Conservation (phyloP, 2,888 invertebrate genomes). For the Harpalus rubripes region DNA sequence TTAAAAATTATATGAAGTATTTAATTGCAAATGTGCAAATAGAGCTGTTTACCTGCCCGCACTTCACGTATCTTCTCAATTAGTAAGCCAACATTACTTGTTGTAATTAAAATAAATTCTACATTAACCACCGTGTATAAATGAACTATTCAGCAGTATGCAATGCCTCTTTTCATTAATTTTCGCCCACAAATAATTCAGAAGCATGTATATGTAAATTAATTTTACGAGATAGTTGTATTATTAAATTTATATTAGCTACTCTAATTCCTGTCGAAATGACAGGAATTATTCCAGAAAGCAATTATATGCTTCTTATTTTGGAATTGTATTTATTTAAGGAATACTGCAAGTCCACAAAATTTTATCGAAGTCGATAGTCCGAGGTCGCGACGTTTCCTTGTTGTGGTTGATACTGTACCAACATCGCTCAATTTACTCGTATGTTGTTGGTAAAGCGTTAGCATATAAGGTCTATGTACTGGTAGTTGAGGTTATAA, state of each 20-base stretch:
- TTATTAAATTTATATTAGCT: no score
- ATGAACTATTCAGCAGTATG: neutral
- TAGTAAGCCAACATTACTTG: neutral
- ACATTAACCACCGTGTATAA: neutral
- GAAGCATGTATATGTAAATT: neutral
- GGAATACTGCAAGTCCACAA: no score
- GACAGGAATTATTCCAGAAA: no score
- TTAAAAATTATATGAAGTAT: constrained; percentile 14
- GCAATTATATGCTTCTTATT: no score
- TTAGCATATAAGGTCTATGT: neutral
- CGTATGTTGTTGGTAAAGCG: neutral
- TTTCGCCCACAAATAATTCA: neutral
- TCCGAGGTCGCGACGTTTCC: no score
- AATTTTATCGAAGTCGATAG: no score
- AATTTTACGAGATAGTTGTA: neutral
- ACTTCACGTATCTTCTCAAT: neutral
- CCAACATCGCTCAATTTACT: neutral
- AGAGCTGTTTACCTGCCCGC: constrained; percentile 23
- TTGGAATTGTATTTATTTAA: no score
- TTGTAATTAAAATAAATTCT: neutral
- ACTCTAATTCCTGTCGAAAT: no score
- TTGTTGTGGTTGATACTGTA: no score
- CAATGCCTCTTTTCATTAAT: neutral
- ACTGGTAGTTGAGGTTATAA: neutral
- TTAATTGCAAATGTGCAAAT: constrained; percentile 6